Percentiles rank a stretch among this genome's conserved stretches.
phyloP scores from a whole-genome alignment of 2,113 vertebrate genomes.

The Leptosomus discolor region DNA sequence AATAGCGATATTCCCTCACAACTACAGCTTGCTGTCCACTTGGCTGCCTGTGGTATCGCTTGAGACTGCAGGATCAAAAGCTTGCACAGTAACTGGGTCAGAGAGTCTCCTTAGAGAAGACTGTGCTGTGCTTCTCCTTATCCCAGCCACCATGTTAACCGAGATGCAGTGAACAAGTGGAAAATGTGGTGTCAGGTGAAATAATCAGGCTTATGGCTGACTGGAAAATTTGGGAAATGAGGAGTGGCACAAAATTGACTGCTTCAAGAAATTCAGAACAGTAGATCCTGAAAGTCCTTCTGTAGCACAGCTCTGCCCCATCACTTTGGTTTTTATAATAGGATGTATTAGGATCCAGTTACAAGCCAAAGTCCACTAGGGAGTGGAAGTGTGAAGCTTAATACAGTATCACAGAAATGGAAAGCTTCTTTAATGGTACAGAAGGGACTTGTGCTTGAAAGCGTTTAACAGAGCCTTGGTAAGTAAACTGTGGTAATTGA shows the following conservation, averaged over 20 bases:
- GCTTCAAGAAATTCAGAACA: neutral
- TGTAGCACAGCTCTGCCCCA: neutral
- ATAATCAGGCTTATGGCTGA: neutral
- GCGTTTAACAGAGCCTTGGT: constrained; percentile 44
- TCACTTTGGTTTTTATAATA: neutral
- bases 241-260: neutral
- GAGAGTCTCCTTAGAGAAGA: neutral
- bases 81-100: neutral
- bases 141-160: neutral
- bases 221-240: neutral
- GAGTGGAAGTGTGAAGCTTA: constrained; percentile 56
- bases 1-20: neutral
- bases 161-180: neutral
- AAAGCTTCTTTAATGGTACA: constrained; percentile 58
- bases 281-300: neutral
- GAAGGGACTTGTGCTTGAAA: constrained; percentile 47
- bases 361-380: constrained; percentile 35
- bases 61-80: neutral
- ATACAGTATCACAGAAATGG: constrained; percentile 49
- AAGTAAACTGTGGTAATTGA: constrained; percentile 53
- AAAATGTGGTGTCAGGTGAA: neutral
- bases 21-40: neutral
- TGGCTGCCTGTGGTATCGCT: neutral
- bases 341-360: constrained; percentile 41
- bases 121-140: neutral